Base-by-base conservation (phyloP, 2,888 invertebrate species). In the Lasioglossum oenotherae region DNA sequence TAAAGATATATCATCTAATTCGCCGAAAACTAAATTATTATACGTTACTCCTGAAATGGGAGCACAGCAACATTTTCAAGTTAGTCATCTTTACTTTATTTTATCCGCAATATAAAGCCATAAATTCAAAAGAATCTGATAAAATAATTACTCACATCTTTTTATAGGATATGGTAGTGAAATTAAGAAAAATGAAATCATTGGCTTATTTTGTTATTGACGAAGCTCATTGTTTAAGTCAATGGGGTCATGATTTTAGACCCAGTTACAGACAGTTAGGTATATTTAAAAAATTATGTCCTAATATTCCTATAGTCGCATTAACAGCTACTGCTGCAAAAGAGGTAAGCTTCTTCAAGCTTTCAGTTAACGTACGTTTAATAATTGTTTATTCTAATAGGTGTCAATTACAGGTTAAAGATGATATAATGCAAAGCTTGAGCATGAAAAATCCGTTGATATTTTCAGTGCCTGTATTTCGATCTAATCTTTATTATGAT, bases 241-340 rank as follows among this genome's bases (percentile, higher is more conserved):
- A 99, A 93, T 99, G 99, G 99, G 99, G 99, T 0, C 99, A 99
- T 95, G 99, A 99, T 95, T 99, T 99, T 95, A 96, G 99, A 12
- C 99, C 99, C 0, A 98, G 99, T 95, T 99, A 99, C 95, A 96
- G 99, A 38, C 98, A 98, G 95, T 96, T 99, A 41, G 98, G 99
- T 0, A 94, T 95, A 16, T 95, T 98, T 71, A 96, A 97, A 80
- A 96, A 96, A 80, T 96, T 98, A 84, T 93, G 92, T 75, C 96
- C 96, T 10, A 94, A 95, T 71, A 95, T 97, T 74, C 97, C 98
- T 1, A 98, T 98, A 96, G 96, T 99, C 77, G 99, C 99, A 0
- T 96, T 99, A 73, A 99, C 99, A 12, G 99, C 99, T 0, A 99
- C 99, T 0, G 99, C 99, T 10, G 97, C 97, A 81, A 95, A 96